Base-by-base conservation (phyloP, 2,888 invertebrate genomes). In the Archips xylosteana region DNA sequence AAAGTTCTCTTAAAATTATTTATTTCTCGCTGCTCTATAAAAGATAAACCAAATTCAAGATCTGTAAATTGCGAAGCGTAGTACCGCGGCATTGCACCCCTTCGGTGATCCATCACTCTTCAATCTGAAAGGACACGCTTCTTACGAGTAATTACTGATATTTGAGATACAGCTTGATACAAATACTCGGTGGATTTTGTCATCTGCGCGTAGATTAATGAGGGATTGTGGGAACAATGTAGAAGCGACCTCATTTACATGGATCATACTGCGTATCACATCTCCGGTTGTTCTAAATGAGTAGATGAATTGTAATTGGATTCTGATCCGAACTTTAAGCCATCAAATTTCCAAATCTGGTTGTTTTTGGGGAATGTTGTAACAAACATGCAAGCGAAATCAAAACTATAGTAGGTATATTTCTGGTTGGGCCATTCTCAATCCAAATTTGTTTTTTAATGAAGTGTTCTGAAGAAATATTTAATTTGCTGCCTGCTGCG, bases 91-190 rank as follows among this genome's bases (percentile, higher is more conserved):
- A 36, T 68, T 45, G 70, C 83, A 84, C 87, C 88, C 85, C 84
- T 84, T 83, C 76, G 77, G 85, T 85, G 85, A 89, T 89, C 89
- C 87, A 89, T 89, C 89, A 89, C 83, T 74, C 76, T 81, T 86
- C 85, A 84, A 85, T 84, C 86, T 81, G 78, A 80, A 77, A 39
- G 54, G 69, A 73, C 65, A 69, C 61, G 9, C 64, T 65, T 72
- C 71, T 72, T 72, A 72, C 69, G 42, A 64, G 70, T 74, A 74
- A 74, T 74, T 74, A 70, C 69, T 60, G 51, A 59, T 42, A 60
- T 70, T 39, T 70, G 54, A 54, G 69, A 74, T 74, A 70, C 70
- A 69, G 69, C 49, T 32, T 70, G 64, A 64, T 74, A 61, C 74
- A 64, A 60, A 64, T 61, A 36, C 63, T 12, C 34, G 54, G 15